Evolutionary conservation across 37 sponge, comb jelly and placozoan species (phyloP).

Genomic region (Chondrilla cf. caribensis): DNA sequence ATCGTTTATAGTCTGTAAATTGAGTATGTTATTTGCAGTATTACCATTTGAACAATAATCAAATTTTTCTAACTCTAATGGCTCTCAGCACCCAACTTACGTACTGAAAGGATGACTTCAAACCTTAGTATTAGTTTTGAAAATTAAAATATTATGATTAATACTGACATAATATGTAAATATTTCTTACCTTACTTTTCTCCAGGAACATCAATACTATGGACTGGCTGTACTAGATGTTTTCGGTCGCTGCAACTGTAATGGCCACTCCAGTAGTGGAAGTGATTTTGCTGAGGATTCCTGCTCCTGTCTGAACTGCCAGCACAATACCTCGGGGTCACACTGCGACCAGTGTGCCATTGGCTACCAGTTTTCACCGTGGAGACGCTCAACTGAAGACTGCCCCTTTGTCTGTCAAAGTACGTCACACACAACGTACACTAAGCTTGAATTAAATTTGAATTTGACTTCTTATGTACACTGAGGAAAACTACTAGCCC

Average conservation of each 20-base stretch:
- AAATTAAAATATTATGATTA: no score
- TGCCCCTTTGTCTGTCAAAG: slow-evolving; percentile 25
- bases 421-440: not conserved
- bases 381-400: slow-evolving; percentile 2
- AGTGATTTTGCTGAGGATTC: not conserved
- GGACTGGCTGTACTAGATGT: not conserved
- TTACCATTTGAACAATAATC: no score
- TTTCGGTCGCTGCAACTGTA: slow-evolving; percentile 1
- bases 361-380: slow-evolving; percentile 22
- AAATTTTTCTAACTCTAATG: no score
- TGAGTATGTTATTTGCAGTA: no score
- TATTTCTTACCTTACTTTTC: no score
- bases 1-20: no score
- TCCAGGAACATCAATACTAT: slow-evolving; percentile 8
- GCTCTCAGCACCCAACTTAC: no score
- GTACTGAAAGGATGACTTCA: no score
- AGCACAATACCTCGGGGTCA: not conserved
- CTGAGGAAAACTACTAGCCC: not conserved
- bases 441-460: no score
- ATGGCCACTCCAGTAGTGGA: not conserved
- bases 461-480: not conserved
- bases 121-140: no score
- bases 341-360: not conserved
- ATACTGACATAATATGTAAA: no score
- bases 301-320: not conserved